Percentiles rank a stretch among this genome's conserved stretches.
Conservation (phyloP, 2,888 invertebrate genomes). For the Campopleginae sp. region DNA sequence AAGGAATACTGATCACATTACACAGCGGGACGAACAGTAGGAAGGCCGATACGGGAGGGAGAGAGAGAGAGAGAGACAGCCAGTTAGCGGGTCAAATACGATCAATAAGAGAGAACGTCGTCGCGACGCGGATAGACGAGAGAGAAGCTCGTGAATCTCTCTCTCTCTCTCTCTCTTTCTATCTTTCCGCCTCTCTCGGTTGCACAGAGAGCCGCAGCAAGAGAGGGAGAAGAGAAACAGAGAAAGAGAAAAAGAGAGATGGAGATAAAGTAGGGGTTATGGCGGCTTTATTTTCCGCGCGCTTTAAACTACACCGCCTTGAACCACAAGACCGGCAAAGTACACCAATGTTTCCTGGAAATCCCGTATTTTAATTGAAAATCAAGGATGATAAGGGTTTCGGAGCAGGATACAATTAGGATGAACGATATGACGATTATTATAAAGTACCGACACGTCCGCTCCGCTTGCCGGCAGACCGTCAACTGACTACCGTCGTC, state of each 20-base stretch:
- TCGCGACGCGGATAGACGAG: constrained; percentile 63
- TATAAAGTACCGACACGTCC: constrained; percentile 71
- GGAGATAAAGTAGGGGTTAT: constrained; percentile 34
- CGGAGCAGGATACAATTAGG: constrained; percentile 41
- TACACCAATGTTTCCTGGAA: constrained; percentile 43
- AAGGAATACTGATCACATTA: constrained; percentile 44
- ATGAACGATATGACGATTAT: neutral
- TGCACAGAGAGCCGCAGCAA: neutral
- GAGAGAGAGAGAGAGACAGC: constrained; percentile 61
- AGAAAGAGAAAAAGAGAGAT: constrained; percentile 34
- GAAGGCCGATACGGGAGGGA: constrained; percentile 6
- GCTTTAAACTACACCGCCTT: constrained; percentile 38
- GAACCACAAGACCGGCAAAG: constrained; percentile 52
- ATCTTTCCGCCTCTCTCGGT: constrained; percentile 12
- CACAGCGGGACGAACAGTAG: constrained; percentile 14
- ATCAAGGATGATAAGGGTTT: constrained; percentile 59
- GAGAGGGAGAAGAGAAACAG: constrained; percentile 19
- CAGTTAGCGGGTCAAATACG: constrained; percentile 81
- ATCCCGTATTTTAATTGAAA: neutral
- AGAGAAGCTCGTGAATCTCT: constrained; percentile 28
- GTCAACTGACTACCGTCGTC: constrained; percentile 83
- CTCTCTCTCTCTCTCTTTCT: constrained; percentile 32
- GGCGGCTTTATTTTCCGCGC: constrained; percentile 58
- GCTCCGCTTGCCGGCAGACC: constrained; percentile 82
- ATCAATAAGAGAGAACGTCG: constrained; percentile 78